Percentiles rank a stretch among this genome's conserved stretches.
phyloP scores from a whole-genome alignment of 2,113 vertebrate genomes.

The Scolopax mira region DNA sequence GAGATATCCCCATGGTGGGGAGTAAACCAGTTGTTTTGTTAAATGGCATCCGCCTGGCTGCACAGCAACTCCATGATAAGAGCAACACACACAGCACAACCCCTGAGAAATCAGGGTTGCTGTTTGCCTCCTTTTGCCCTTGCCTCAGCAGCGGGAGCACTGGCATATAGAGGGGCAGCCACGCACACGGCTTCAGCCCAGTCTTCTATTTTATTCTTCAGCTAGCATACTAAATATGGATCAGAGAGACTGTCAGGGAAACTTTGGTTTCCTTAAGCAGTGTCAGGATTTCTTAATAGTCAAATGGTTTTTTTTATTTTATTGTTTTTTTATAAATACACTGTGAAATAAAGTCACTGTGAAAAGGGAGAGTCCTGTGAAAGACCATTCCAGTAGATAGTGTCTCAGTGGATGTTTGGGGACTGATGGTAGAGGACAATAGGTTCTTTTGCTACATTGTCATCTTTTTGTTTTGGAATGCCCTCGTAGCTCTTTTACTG shows the following conservation, averaged over 20 bases:
- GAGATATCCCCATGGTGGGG: neutral
- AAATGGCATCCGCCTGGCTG: neutral
- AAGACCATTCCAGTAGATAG: neutral
- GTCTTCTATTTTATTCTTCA: neutral
- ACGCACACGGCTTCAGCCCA: neutral
- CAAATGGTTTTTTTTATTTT: neutral
- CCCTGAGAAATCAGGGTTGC: rapidly evolving
- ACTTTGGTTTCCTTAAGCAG: neutral
- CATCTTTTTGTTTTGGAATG: neutral
- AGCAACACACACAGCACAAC: neutral
- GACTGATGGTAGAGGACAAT: neutral
- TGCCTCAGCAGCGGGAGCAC: rapidly evolving
- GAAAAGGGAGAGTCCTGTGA: neutral
- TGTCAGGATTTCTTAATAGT: neutral
- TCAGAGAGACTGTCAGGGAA: neutral
- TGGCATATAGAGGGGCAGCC: neutral
- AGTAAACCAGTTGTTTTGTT: neutral
- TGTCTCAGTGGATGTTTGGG: neutral
- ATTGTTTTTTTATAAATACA: neutral
- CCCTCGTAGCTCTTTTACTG: neutral
- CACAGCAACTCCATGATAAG: neutral
- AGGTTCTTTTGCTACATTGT: neutral
- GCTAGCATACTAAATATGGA: neutral
- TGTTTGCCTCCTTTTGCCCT: neutral
- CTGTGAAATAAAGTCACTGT: too few species aligned